Evolutionary conservation across 2,888 invertebrate species (phyloP), one percentile per base, ranked within the genome.

Genomic region (Quadroppia sp.): DNA sequence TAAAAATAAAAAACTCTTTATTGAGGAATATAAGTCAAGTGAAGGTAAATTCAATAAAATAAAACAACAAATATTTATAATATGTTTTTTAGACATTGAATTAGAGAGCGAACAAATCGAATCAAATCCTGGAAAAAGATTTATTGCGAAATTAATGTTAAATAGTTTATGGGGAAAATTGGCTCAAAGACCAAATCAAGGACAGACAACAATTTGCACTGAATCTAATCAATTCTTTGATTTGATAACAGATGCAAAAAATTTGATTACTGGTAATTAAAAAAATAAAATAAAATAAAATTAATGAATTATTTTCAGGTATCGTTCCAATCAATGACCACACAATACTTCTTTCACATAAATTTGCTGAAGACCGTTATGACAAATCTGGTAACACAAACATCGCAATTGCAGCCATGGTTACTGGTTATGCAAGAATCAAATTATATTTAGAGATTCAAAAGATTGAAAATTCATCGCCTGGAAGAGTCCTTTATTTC

Each of bases 361-460:
- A 25, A 2, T 53, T 25, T 25, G 1, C 7, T 23, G 53, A 53
- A 9, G 25, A 25, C 2, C 2, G 7, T 7, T 11, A 53, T 13
- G 53, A 23, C 25, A 53, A 13, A 6, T 9, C 7, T 11, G 11
- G 25, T 1, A 53, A 53, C 2, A 53, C 28, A 25, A 25, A 6
- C 3, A 25, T 25, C 9, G 53, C 53, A 1, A 53, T 25, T 25
- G 53, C 82, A 0, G 79, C 80, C 0, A 82, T 81, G 64, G 81
- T 81, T 0, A 82, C 82, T 1, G 75, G 80, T 6, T 78, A 79
- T 53, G 81, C 82, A 0, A 72, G 82, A 2, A 72, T 82, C 1
- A 79, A 80, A 75, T 76, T 83, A 0, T 81, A 81, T 73, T 67
- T 71, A 3, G n/a, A 3, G 7, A 67, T 67, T n/a, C 42, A 67